These are phyloP conservation scores for Dermochelys coriacea DNA, from an alignment of 2,797 vertebrate species.

Conservation along the genomic window DNA sequence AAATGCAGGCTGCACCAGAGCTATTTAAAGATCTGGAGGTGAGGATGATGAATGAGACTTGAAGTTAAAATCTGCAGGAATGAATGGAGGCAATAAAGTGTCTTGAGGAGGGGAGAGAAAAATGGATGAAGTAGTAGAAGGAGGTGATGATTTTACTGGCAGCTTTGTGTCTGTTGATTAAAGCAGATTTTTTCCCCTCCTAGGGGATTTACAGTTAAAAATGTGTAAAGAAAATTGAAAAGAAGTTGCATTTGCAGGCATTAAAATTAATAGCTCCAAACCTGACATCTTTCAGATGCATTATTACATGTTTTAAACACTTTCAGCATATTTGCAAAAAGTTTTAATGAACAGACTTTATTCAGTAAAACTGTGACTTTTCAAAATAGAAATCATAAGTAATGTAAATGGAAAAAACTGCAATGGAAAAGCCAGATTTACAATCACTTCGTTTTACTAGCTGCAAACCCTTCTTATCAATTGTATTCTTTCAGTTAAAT, in stretches of 20 bases:
- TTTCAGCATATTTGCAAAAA: neutral
- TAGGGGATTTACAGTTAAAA: conserved; percentile 30
- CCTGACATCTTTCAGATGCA: neutral
- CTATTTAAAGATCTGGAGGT: conserved; percentile 8
- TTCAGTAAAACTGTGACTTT: neutral
- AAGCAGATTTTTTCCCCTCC: conserved; percentile 17
- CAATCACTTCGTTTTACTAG: conserved; percentile 16
- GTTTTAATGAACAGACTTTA: rapidly evolving
- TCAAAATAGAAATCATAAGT: neutral
- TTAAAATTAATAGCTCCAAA: conserved; percentile 44
- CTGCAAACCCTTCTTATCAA: neutral
- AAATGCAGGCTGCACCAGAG: conserved; percentile 15
- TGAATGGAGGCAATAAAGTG: neutral
- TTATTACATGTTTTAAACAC: conserved; percentile 6
- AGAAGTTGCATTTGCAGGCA: conserved; percentile 5
- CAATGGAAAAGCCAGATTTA: conserved; percentile 34
- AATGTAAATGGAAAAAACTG: conserved; percentile 18
- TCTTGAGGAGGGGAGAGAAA: conserved; percentile 2
- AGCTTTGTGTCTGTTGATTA: conserved; percentile 39
- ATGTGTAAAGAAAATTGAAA: conserved; percentile 42
- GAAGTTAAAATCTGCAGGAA: neutral
- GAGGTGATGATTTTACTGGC: conserved; percentile 6
- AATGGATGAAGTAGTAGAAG: conserved; percentile 31
- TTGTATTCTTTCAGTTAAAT: conserved; percentile 38
- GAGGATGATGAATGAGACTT: neutral